These are phyloP conservation scores for Tricholauxania praeusta DNA, from an alignment of 2,888 invertebrate genomes.

Conservation along the genomic window DNA sequence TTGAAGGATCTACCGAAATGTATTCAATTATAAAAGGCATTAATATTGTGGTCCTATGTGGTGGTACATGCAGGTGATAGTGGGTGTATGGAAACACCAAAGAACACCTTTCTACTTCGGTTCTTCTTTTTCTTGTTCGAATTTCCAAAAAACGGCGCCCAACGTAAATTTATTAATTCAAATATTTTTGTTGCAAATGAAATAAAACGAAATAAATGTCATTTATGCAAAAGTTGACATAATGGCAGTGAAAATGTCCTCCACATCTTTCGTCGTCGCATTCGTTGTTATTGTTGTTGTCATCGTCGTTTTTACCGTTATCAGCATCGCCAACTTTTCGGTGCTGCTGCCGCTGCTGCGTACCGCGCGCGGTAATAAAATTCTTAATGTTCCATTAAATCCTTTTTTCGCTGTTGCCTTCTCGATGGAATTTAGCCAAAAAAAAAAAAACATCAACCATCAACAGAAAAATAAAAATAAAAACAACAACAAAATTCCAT, in stretches of 20 bases:
- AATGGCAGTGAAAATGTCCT: conserved; percentile 41
- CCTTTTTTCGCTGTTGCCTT: conserved; percentile 21
- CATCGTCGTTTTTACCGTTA: conserved; percentile 6
- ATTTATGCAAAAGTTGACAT: conserved; percentile 41
- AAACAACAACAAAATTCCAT: background rate
- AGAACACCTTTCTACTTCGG: background rate
- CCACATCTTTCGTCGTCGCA: conserved; percentile 5
- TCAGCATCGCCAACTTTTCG: conserved; percentile 31
- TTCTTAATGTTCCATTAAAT: conserved; percentile 67
- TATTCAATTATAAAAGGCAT: conserved; percentile 34
- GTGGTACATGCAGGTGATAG: too few species aligned
- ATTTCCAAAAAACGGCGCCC: conserved; percentile 12
- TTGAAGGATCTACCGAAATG: conserved; percentile 22
- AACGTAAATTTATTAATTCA: conserved; percentile 36
- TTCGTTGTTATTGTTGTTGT: conserved; percentile 8
- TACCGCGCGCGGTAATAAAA: conserved; percentile 60
- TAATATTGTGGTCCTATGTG: conserved; percentile 18
- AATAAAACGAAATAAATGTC: conserved; percentile 38
- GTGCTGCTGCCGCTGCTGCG: conserved; percentile 24
- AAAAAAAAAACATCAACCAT: conserved; percentile 38
- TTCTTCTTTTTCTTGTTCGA: background rate
- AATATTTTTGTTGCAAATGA: conserved; percentile 32
- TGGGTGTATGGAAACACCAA: background rate
- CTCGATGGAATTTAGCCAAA: conserved; percentile 44
- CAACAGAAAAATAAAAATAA: conserved; percentile 10